These are phyloP conservation scores for Gobius niger DNA, from an alignment of 2,113 vertebrate genomes.

Conservation along the genomic window DNA sequence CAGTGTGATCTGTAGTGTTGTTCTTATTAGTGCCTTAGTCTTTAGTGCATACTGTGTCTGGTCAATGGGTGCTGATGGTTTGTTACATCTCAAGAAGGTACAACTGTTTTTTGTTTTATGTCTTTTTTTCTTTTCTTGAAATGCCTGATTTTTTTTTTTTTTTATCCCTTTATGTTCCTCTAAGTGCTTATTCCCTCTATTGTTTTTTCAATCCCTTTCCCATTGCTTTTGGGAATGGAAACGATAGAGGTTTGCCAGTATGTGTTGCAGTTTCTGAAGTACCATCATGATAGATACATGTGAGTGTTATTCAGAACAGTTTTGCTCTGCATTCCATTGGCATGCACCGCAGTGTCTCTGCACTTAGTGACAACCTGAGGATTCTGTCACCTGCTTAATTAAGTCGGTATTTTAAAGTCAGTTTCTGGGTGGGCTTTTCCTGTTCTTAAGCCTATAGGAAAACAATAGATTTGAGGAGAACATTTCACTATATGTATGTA, in stretches of 20 bases:
- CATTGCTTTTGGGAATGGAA: slow-evolving; percentile 38
- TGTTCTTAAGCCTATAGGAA: slow-evolving; percentile 46
- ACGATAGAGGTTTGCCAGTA: slow-evolving; percentile 35
- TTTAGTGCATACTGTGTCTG: slow-evolving; percentile 61
- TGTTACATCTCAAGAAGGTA: slow-evolving; percentile 45
- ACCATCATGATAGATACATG: slow-evolving; percentile 43
- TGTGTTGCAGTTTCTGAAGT: slow-evolving; percentile 50
- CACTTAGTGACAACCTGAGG: slow-evolving; percentile 24
- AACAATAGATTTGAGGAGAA: slow-evolving; percentile 48
- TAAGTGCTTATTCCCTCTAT: slow-evolving; percentile 46
- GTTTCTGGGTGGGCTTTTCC: slow-evolving; percentile 40
- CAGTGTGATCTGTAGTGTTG: slow-evolving; percentile 62
- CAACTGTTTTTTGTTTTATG: slow-evolving; percentile 26
- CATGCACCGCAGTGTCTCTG: slow-evolving; percentile 66
- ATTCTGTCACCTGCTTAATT: slow-evolving; percentile 37
- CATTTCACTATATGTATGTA: slow-evolving; percentile 49
- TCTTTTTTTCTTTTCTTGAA: too few species aligned
- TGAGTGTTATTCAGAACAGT: slow-evolving; percentile 44
- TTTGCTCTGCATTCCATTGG: slow-evolving; percentile 70
- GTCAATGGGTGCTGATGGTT: slow-evolving; percentile 44
- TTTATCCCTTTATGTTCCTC: slow-evolving; percentile 38
- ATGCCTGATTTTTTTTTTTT: slow-evolving; percentile 12
- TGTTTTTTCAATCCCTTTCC: slow-evolving; percentile 14
- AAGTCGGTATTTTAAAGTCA: slow-evolving; percentile 43
- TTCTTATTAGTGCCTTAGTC: slow-evolving; percentile 79